These are phyloP conservation scores for Brachionus asplanchnoidis DNA, from an alignment of 1,140 invertebrate species.

Conservation along the genomic window DNA sequence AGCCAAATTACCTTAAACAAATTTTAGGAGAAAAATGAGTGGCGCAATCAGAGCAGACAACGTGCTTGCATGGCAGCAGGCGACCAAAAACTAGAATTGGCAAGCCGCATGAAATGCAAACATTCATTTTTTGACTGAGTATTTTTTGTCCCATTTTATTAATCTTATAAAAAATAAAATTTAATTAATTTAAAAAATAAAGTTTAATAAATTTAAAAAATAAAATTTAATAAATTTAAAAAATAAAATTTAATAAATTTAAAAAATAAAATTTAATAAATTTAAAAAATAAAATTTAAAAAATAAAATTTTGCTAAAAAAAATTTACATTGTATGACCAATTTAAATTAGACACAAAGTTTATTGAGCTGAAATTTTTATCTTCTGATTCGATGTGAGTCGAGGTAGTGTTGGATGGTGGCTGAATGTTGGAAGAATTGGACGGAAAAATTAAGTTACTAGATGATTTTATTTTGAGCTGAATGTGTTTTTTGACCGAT, in stretches of 20 bases:
- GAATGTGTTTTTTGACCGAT: slow-evolving; percentile 3
- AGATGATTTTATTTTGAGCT: slow-evolving; percentile 26
- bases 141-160: slow-evolving; percentile 1
- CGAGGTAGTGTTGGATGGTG: neutral
- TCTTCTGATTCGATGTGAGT: neutral
- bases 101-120: neutral
- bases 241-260: neutral
- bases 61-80: slow-evolving; percentile 31
- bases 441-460: neutral
- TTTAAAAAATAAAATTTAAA: neutral
- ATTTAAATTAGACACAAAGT: neutral
- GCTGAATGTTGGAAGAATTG: neutral
- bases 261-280: neutral
- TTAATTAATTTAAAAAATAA: neutral
- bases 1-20: neutral
- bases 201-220: neutral
- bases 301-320: too few relatives aligned
- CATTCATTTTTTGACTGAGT: neutral
- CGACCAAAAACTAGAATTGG: slow-evolving; percentile 25
- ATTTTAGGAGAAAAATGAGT: neutral
- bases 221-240: neutral
- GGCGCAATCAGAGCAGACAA: slow-evolving; percentile 20
- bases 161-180: neutral
- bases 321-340: neutral
- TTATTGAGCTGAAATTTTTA: neutral